Evolutionary conservation across 2,113 vertebrate genomes (phyloP).

Genomic region (Hipposideros armiger): DNA sequence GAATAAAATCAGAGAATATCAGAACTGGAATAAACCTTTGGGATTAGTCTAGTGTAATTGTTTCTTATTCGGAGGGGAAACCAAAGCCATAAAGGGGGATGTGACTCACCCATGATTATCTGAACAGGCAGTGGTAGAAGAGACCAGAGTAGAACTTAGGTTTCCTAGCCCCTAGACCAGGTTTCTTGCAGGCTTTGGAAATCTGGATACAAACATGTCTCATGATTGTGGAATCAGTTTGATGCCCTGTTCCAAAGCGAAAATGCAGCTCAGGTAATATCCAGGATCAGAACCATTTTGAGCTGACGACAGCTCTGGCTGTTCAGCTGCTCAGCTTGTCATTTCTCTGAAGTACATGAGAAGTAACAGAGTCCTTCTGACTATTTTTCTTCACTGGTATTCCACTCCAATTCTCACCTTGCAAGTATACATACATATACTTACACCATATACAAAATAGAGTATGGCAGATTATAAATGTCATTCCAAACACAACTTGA

Average conservation of each 20-base stretch:
- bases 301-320: neutral
- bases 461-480: neutral
- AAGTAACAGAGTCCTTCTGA: neutral
- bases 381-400: neutral
- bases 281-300: neutral
- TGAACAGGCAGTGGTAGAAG: neutral
- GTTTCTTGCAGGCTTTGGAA: neutral
- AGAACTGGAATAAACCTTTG: neutral
- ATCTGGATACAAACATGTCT: neutral
- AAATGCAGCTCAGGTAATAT: neutral
- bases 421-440: neutral
- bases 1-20: neutral
- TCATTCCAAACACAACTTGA: neutral
- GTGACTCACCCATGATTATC: neutral
- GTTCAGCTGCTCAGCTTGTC: neutral
- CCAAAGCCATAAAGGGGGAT: neutral
- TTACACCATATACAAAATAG: neutral
- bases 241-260: neutral
- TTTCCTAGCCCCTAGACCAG: neutral
- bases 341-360: neutral
- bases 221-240: neutral
- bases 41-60: neutral
- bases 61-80: neutral
- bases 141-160: neutral
- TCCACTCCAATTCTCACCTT: neutral